Percentiles rank a stretch among this genome's conserved stretches.
Evolutionary conservation across 2,113 vertebrate species (phyloP).

Genomic region (Lamprologus sp.): DNA sequence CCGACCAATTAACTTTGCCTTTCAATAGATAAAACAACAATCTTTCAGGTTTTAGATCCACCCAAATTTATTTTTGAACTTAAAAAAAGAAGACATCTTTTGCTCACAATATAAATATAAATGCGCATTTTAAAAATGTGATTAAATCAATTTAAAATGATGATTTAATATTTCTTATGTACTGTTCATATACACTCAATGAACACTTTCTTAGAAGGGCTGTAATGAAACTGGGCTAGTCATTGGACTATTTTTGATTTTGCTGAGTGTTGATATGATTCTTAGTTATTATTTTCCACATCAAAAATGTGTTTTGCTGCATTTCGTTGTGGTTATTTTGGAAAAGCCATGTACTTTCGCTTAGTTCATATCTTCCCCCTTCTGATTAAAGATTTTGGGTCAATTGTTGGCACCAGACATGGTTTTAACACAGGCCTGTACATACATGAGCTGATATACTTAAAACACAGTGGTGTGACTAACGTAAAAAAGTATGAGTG

Average conservation of each 20-base stretch:
- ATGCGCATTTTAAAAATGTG: background rate
- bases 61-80: background rate
- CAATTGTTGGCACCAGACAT: rapidly evolving
- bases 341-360: rapidly evolving
- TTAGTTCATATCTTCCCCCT: background rate
- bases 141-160: background rate
- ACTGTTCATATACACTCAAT: background rate
- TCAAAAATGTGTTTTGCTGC: background rate
- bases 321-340: background rate
- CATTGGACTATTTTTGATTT: background rate
- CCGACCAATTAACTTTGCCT: rapidly evolving
- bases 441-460: background rate
- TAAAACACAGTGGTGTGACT: background rate
- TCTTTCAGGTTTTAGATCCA: background rate
- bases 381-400: background rate
- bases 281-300: background rate
- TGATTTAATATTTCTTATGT: background rate
- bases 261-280: background rate
- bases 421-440: background rate
- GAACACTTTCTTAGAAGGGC: background rate
- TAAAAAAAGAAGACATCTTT: background rate
- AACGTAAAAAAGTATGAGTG: background rate
- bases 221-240: background rate
- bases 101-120: background rate
- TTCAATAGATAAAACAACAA: background rate